Conservation (phyloP, 64 coral and sea anemone genomes). For the Stylophora pistillata region DNA sequence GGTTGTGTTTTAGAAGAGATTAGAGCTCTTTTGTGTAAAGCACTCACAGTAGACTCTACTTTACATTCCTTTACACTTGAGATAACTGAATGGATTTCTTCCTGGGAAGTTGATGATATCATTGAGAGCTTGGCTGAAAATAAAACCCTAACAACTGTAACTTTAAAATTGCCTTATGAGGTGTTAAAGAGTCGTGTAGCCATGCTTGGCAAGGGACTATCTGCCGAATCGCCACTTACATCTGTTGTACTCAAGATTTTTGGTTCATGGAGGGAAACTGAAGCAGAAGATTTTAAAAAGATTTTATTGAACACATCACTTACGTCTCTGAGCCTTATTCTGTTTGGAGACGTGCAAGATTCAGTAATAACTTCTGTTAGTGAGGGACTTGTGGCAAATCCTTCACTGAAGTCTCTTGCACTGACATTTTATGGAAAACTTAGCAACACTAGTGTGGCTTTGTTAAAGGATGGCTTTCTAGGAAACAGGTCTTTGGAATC, state of each 20-base stretch:
- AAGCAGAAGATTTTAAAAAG: too few relatives aligned
- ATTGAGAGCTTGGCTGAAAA: neutral
- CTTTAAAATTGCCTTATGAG: too few relatives aligned
- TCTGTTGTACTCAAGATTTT: neutral
- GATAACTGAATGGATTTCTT: accelerated
- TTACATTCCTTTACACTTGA: too few relatives aligned
- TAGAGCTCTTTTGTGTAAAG: neutral
- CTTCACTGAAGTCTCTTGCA: neutral
- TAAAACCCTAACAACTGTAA: too few relatives aligned
- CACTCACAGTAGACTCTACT: neutral
- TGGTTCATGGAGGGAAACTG: too few relatives aligned
- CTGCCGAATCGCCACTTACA: neutral
- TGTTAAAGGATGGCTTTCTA: neutral
- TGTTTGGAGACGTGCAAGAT: constrained; percentile 9
- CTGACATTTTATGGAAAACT: neutral
- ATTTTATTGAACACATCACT: neutral
- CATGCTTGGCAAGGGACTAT: neutral
- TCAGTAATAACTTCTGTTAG: neutral
- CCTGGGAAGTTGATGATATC: neutral
- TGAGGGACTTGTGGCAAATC: neutral
- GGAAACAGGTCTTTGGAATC: too few relatives aligned
- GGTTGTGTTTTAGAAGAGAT: neutral
- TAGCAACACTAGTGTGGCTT: neutral
- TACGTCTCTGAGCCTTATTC: neutral
- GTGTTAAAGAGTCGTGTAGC: neutral